Evolutionary conservation across 23 tunicate species (phyloP), one percentile per base, ranked within the genome.

Genomic region (Halocynthia roretzi): DNA sequence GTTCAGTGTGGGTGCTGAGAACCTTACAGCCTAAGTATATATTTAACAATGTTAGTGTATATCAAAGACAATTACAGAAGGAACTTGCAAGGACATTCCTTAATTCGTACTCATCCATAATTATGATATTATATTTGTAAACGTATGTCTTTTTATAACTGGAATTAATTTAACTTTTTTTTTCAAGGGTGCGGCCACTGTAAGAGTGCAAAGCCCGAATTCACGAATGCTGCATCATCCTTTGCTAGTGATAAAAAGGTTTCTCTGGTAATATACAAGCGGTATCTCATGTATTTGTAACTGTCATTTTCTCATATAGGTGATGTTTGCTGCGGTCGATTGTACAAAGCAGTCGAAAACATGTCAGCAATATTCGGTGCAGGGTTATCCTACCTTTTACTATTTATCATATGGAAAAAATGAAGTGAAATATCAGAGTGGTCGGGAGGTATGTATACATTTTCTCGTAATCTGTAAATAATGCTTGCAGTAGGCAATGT

Each of bases 181-280:
- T 65, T n/a, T 70, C 50, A 75, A 92, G 98, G 98, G 98, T 92
- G 98, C 52, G 98, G 98, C 6, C 98, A 92, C 52, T 92, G 98
- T 69, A 92, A 92, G 57, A 86, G 82, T 82, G 98, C 98, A 48
- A 92, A 92, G 53, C 98, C 98, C 4, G 87, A 92, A 58, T 92
- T 82, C 74, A 82, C 84, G 53, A 82, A 86, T 54, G 98, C 98
- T 7, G 98, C 98, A 23, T 70, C 91, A 15, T 61, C 77, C 60
- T 92, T 92, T 72, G 82, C 80, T 17, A 87, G 82, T 57, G 92
- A 92, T 70, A 92, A 92, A 82, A 92, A 92, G 85, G 98, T 92
- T 50, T 61, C 44, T 31, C 44, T 31, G 44, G 44, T 31, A 4
- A 31, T 4, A 31, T 31, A 31, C 44, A 31, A 31, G 20, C 15